Evolutionary conservation across 2,888 invertebrate species (phyloP).

Genomic region (Xanthostigma xanthostigma): DNA sequence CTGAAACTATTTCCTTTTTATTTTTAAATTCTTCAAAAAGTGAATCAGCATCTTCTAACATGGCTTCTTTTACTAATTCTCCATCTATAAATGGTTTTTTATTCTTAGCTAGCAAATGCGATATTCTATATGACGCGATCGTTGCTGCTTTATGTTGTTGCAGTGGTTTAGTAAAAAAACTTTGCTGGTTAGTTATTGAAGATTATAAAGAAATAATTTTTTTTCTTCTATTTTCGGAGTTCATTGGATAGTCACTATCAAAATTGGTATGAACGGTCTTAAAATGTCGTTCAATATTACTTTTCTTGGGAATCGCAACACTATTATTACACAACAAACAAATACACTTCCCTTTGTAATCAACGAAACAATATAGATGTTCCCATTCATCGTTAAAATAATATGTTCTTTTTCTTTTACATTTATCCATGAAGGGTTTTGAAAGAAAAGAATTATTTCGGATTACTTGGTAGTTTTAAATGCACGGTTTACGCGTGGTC

Average conservation of each 20-base stretch:
- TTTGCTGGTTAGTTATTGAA: conserved; percentile 9
- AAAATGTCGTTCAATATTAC: conserved; percentile 14
- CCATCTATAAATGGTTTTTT: conserved; percentile 8
- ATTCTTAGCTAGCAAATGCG: conserved; percentile 8
- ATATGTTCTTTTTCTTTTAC: conserved; percentile 10
- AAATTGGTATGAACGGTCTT: conserved; percentile 12
- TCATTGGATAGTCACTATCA: conserved; percentile 10
- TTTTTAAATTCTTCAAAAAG: conserved; percentile 15
- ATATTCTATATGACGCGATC: conserved; percentile 11
- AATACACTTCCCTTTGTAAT: conserved; percentile 12
- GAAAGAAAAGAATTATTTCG: conserved; percentile 8
- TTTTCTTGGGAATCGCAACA: conserved; percentile 12
- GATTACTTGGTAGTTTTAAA: conserved; percentile 9
- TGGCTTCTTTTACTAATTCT: conserved; percentile 9
- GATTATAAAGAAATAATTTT: conserved; percentile 10
- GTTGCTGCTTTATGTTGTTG: conserved; percentile 10
- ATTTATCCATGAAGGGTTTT: conserved; percentile 7
- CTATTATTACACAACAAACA: conserved; percentile 12
- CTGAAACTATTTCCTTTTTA: conserved; percentile 16
- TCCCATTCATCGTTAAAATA: conserved; percentile 12
- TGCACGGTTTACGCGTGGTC: conserved; percentile 8
- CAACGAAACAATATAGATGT: conserved; percentile 12
- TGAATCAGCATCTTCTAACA: conserved; percentile 7
- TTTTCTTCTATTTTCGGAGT: conserved; percentile 11
- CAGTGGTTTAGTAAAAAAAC: conserved; percentile 9